Base-by-base conservation (phyloP, 2,113 vertebrate species). In the Marmota monax region DNA sequence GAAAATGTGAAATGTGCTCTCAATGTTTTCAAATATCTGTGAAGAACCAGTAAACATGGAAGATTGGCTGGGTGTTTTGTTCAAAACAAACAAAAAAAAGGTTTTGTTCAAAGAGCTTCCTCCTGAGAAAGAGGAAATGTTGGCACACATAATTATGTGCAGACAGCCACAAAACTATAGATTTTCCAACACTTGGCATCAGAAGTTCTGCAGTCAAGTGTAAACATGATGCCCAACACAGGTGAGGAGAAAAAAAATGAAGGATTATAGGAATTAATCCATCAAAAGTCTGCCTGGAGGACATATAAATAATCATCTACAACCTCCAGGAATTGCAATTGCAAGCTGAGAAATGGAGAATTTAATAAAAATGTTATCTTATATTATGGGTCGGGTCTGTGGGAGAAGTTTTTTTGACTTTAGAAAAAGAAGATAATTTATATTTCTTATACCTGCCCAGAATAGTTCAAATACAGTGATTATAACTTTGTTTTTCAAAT, bases 221-320 rank as follows among this genome's bases (percentile, higher is more conserved):
- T 22, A 88, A 94, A 96, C 63, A 69, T 80, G 76, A 90, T 77
- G 22, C 25, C 88, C 84, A 77, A 87, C 20, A 88, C 48, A 72
- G 51, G 90, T 27, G 25, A 3, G 37, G 34, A 93, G 53, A 85
- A 86, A 45, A 45, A 83, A 74, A 83, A 83, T 83, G 93, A 96
- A 86, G 84, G 53, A 97, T 97, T 83, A 92, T 70, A 86, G 53
- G 39, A 86, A 78, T 89, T 74, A 93, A 67, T 82, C 87, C 74
- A 83, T 92, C 79, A 74, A 34, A 92, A 88, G 14, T 72, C 34
- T 94, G 45, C 56, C 76, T 78, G 18, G 18, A 34, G 79, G 32
- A 67, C 16, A 34, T n/a, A 42, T 56, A 88, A 58, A 88, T 89
- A 88, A 84, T 80, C 70, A 93, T 61, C 78, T n/a, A 4, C 42